Evolutionary conservation across 1,140 invertebrate genomes (phyloP).

Genomic region (Calephelis virginiensis): DNA sequence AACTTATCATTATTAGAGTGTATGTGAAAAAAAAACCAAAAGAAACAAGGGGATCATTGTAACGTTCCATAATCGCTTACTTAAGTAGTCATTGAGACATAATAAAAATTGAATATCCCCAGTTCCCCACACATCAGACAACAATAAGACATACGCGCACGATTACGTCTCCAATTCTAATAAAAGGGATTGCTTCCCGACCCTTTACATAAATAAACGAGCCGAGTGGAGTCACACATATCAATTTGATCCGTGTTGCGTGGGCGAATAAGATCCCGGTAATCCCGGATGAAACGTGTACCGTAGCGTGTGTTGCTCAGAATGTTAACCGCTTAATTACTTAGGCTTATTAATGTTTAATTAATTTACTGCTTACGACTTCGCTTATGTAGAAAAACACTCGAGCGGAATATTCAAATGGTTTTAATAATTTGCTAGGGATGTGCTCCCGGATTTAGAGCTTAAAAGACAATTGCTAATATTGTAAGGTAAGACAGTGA

Average conservation of each 20-base stretch:
- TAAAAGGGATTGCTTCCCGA: conserved; percentile 65
- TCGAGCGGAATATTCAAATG: background rate
- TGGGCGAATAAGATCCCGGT: conserved; percentile 58
- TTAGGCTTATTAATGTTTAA: conserved; percentile 56
- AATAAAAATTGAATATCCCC: conserved; percentile 55
- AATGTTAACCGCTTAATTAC: conserved; percentile 69
- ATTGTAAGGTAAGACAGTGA: no score
- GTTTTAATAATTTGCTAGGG: no score
- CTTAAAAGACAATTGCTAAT: no score
- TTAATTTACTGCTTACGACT: conserved; percentile 15
- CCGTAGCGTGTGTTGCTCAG: conserved; percentile 44
- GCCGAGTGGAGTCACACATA: conserved; percentile 60
- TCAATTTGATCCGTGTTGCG: conserved; percentile 68
- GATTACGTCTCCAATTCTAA: conserved; percentile 62
- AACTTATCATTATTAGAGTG: conserved; percentile 7
- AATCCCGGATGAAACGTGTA: conserved; percentile 59
- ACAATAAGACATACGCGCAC: conserved; percentile 58
- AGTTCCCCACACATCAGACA: conserved; percentile 38
- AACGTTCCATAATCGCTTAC: conserved; percentile 20
- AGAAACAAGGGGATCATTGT: conserved; percentile 4
- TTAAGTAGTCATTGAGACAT: conserved; percentile 47
- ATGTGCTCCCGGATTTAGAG: no score
- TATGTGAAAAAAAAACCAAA: conserved; percentile 2
- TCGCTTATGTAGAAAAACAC: conserved; percentile 5
- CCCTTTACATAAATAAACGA: conserved; percentile 67